These are phyloP conservation scores for Lepidurus arcticus DNA, from an alignment of 1,140 invertebrate genomes.

Conservation along the genomic window DNA sequence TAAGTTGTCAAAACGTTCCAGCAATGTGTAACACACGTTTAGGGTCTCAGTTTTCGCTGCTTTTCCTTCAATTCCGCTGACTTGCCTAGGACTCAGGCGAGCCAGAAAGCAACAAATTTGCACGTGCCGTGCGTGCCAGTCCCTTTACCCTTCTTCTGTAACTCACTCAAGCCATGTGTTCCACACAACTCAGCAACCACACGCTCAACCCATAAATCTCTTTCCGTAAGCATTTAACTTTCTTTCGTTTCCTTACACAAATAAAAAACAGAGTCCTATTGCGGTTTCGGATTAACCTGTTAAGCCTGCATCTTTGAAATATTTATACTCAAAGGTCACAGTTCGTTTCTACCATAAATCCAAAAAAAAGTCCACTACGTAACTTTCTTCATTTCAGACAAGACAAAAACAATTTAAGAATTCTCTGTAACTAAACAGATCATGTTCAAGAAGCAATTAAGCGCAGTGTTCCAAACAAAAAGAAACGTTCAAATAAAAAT, in stretches of 20 bases:
- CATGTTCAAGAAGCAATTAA: too few species aligned
- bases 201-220: slow-evolving; percentile 6
- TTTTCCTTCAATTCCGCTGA: slow-evolving; percentile 3
- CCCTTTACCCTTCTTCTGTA: not conserved
- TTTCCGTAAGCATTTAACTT: not conserved
- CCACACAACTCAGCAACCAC: slow-evolving; percentile 11
- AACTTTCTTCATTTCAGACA: too few species aligned
- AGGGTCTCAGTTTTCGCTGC: not conserved
- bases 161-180: not conserved
- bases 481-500: not conserved
- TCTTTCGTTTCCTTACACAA: not conserved
- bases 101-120: slow-evolving; percentile 13
- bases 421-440: too few species aligned
- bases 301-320: not conserved
- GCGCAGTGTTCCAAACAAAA: too few species aligned
- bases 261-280: not conserved
- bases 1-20: slow-evolving; percentile 15
- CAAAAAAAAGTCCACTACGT: too few species aligned
- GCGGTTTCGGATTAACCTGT: not conserved
- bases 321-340: too few species aligned
- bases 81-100: not conserved
- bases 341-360: too few species aligned
- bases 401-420: too few species aligned
- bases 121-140: slow-evolving; percentile 20
- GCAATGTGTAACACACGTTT: slow-evolving; percentile 21